Percentiles rank a stretch among this genome's conserved stretches.
These are phyloP conservation scores for Erythrolamprus reginae DNA, from an alignment of 2,113 vertebrate genomes.

Conservation along the genomic window DNA sequence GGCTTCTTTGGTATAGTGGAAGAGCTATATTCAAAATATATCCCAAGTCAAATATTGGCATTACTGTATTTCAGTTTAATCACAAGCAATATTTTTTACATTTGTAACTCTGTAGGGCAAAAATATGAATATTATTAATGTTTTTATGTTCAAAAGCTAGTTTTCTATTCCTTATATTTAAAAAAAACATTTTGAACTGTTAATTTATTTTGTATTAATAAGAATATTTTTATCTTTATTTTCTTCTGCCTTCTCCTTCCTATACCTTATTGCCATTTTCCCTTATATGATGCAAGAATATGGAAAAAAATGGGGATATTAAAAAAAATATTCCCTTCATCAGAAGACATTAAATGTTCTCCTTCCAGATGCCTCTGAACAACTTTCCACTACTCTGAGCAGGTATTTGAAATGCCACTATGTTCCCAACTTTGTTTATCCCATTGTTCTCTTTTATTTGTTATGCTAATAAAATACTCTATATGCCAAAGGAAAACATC, in stretches of 20 bases:
- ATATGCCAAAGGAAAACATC: background rate
- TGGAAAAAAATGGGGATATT: background rate
- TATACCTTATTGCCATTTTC: background rate
- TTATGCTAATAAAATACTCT: background rate
- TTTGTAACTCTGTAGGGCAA: background rate
- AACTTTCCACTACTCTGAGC: background rate
- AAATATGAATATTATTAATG: background rate
- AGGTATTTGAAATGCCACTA: background rate
- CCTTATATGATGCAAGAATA: background rate
- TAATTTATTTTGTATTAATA: background rate
- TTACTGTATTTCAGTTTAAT: slow-evolving; percentile 19
- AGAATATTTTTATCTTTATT: background rate
- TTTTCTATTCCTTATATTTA: background rate
- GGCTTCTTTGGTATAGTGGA: background rate
- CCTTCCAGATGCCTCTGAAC: background rate
- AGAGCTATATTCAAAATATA: background rate
- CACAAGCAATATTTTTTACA: background rate
- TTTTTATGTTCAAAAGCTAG: background rate
- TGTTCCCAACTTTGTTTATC: background rate
- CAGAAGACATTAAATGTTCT: background rate
- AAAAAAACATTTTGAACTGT: background rate
- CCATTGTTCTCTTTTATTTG: background rate
- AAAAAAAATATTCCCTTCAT: background rate
- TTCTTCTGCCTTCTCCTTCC: background rate
- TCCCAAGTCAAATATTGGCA: slow-evolving; percentile 3